phyloP scores from a whole-genome alignment of 1,140 invertebrate species.

The Anastatus disparis region DNA sequence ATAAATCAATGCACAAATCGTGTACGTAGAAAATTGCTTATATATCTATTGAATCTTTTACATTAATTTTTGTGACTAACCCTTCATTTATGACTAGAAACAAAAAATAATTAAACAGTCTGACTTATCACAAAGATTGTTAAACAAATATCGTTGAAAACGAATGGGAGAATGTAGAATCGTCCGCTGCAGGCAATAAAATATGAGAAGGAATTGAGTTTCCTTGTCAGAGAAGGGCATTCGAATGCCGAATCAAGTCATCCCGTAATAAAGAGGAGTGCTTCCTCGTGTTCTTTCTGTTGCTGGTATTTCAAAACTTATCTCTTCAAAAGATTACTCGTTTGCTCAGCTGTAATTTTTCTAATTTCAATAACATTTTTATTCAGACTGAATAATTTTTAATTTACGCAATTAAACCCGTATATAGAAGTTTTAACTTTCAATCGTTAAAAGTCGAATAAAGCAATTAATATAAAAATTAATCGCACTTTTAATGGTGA shows the following conservation, averaged over 20 bases:
- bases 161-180: not conserved
- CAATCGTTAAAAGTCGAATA: too few species aligned
- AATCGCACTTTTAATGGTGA: too few species aligned
- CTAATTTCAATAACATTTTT: constrained; percentile 47
- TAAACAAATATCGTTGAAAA: not conserved
- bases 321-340: not conserved
- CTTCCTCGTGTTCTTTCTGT: not conserved
- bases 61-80: too few species aligned
- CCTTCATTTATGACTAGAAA: too few species aligned
- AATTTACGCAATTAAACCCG: constrained; percentile 14
- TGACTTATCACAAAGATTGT: not conserved
- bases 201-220: not conserved
- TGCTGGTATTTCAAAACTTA: not conserved
- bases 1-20: too few species aligned
- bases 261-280: constrained; percentile 6
- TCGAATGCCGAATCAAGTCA: not conserved
- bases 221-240: constrained; percentile 1
- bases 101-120: too few species aligned
- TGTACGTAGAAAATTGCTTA: too few species aligned
- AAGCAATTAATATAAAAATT: too few species aligned
- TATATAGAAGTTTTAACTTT: too few species aligned
- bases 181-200: not conserved
- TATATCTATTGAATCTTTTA: too few species aligned
- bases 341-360: not conserved
- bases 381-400: constrained; percentile 41